Base-by-base conservation (phyloP, 1,140 invertebrate species). In the Lepeophtheirus salmonis region DNA sequence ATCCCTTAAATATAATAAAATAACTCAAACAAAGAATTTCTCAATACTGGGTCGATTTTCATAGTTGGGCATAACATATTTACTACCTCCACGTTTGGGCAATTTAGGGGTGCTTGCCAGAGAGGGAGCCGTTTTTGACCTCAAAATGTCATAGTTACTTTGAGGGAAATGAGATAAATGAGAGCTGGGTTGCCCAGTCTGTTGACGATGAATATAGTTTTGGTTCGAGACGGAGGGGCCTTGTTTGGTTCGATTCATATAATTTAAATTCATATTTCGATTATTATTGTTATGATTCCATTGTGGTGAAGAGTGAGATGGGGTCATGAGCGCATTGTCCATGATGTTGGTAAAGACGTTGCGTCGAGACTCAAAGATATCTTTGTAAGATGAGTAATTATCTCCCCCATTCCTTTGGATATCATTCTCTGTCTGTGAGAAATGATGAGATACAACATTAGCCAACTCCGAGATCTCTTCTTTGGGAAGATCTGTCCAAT, bases 401-500 rank as follows among this genome's bases (percentile, higher is more conserved):
- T n/a, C n/a, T 6, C 6, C 30, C 30, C 6, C n/a, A n/a, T 41
- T 41, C 6, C n/a, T 41, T 41, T n/a, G 30, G 30, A 10, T 41
- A 41, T 41, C n/a, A n/a, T 41, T 41, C 30, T n/a, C n/a, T 41
- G 30, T 10, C 6, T 10, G 30, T 41, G 6, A 41, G n/a, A 41
- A 41, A n/a, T 41, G 30, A 41, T 6, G 6, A n/a, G 30, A 41
- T 6, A n/a, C 30, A n/a, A 57, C n/a, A 13, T 17, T 14, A 16
- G 16, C 12, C 24, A 57, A 17, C n/a, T 57, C 55, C 3, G 23
- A 17, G 22, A 57, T 13, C 12, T 57, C 55, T 21, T 57, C 55
- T 41, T 57, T 25, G 2, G 55, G 57, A 3, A 60, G 16, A 3
- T 60, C 41, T 3, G 18, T 60, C 30, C 49, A 60, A 50, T 60